Evolutionary conservation across 2,113 vertebrate genomes (phyloP).

Genomic region (Mirounga angustirostris): DNA sequence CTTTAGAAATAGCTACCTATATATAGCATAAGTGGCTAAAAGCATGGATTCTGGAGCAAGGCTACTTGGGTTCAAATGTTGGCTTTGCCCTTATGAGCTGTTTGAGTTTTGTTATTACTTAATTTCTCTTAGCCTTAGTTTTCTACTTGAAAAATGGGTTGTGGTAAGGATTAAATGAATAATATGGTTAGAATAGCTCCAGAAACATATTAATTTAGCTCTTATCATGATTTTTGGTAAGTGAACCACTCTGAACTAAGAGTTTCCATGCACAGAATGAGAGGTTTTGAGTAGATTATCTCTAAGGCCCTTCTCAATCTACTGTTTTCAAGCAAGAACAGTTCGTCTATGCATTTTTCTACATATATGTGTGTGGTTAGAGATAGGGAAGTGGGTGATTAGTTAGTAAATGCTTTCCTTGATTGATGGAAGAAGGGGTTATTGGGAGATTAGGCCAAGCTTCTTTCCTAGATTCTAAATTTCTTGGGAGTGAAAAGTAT

Average conservation of each 20-base stretch:
- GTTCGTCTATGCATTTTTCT: background rate
- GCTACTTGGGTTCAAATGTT: background rate
- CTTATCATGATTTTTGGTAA: background rate
- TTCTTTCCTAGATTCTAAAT: slow-evolving; percentile 14
- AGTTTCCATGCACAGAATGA: slow-evolving; percentile 38
- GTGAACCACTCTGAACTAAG: background rate
- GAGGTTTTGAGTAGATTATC: background rate
- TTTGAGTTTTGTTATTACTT: slow-evolving; percentile 6
- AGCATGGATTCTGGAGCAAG: background rate
- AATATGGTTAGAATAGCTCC: background rate
- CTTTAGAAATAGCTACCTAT: background rate
- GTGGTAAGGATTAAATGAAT: background rate
- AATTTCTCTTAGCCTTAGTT: slow-evolving; percentile 18
- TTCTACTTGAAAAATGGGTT: slow-evolving; percentile 46
- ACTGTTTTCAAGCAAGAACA: background rate
- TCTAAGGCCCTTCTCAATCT: background rate
- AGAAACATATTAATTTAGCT: background rate
- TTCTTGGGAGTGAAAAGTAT: background rate
- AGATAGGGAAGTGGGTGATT: background rate
- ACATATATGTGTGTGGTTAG: background rate
- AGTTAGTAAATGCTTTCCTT: background rate
- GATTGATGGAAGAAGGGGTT: background rate
- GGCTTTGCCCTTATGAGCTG: background rate
- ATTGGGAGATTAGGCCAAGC: background rate
- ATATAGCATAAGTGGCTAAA: background rate